phyloP scores from a whole-genome alignment of 2,888 invertebrate genomes.

The Metallyticus violacea region DNA sequence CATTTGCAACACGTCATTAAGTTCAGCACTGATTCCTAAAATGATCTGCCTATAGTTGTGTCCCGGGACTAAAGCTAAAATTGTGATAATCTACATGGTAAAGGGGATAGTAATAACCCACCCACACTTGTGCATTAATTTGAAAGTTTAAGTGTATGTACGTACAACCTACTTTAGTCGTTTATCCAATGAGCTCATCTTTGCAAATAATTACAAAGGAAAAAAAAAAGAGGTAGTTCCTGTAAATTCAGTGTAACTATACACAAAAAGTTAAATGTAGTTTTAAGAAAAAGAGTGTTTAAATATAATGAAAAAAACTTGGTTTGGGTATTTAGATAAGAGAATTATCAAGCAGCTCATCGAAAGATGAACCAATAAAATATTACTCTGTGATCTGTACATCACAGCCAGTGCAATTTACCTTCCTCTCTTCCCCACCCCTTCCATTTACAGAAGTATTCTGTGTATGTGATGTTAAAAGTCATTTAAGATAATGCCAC shows the following conservation, averaged over 20 bases:
- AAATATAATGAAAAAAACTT: not conserved
- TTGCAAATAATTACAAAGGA: not conserved
- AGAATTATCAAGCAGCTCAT: not conserved
- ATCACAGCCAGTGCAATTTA: not conserved
- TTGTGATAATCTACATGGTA: constrained; percentile 9
- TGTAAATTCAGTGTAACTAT: not conserved
- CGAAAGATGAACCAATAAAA: not conserved
- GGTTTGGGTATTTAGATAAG: not conserved
- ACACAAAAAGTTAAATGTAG: not conserved
- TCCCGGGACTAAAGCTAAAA: not conserved
- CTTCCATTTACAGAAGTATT: constrained; percentile 4
- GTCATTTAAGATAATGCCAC: constrained; percentile 11
- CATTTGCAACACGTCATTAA: too few relatives aligned
- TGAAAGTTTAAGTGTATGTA: constrained; percentile 9
- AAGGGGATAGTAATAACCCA: not conserved
- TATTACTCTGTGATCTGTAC: not conserved
- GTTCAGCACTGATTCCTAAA: not conserved
- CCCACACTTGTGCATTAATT: constrained; percentile 11
- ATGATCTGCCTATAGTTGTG: not conserved
- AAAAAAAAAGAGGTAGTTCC: not conserved
- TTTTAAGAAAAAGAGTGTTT: not conserved
- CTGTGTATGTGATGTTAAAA: constrained; percentile 5
- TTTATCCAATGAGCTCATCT: not conserved
- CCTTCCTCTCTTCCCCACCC: not conserved
- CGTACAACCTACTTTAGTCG: not conserved